Conservation (phyloP, 2,888 invertebrate species). For the Ommatoiulus sabulosus region DNA sequence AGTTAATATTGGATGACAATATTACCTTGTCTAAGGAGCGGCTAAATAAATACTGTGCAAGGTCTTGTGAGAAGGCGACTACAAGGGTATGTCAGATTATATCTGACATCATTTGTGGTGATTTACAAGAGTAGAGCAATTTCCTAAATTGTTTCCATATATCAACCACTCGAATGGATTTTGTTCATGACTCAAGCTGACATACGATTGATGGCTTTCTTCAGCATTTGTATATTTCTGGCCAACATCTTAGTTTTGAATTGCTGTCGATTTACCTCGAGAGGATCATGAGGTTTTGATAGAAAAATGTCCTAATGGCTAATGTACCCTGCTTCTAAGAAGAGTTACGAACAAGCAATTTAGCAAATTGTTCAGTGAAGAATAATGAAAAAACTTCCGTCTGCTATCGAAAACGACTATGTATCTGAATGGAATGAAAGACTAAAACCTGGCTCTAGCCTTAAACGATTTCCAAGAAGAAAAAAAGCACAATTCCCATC, state of each 20-base stretch:
- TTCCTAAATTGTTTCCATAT: constrained; percentile 7
- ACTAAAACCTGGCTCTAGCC: too few species aligned
- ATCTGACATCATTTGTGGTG: not conserved
- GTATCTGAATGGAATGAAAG: too few species aligned
- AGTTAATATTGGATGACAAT: not conserved
- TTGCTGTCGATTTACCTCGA: not conserved
- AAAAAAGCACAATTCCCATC: too few species aligned
- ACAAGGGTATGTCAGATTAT: not conserved
- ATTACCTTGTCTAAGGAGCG: not conserved
- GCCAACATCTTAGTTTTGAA: not conserved
- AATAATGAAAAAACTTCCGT: not conserved
- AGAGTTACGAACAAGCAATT: not conserved
- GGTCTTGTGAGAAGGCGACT: not conserved
- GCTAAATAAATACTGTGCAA: not conserved
- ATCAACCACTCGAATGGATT: not conserved
- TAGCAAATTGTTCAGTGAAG: not conserved
- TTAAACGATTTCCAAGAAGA: too few species aligned
- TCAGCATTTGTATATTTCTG: not conserved
- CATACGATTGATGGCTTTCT: not conserved
- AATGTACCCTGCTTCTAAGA: not conserved
- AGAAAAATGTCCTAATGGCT: not conserved
- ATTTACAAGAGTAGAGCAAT: constrained; percentile 19
- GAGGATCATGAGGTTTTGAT: not conserved
- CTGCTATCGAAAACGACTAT: not conserved
- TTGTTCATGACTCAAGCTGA: not conserved